Percentiles rank a stretch among this genome's conserved stretches.
phyloP scores from a whole-genome alignment of 2,888 invertebrate species.

The Campoplex capitator region DNA sequence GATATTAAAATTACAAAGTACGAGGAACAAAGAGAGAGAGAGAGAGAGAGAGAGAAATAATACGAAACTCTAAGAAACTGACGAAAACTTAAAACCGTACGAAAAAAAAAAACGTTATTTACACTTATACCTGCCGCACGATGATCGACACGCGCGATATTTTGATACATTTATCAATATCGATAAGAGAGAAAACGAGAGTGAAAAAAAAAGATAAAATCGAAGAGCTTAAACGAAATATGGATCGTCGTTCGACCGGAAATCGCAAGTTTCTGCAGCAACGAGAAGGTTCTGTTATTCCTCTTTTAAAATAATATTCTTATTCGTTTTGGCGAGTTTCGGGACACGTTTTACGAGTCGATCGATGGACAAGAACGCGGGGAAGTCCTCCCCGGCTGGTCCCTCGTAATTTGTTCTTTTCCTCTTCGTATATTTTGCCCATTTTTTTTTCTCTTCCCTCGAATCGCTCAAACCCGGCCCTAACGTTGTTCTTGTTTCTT shows the following conservation, averaged over 20 bases:
- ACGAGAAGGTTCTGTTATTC: constrained; percentile 47
- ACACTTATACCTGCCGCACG: constrained; percentile 51
- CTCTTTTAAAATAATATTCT: not conserved
- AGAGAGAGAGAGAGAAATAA: constrained; percentile 27
- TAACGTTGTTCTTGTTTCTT: constrained; percentile 24
- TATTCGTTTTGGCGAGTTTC: not conserved
- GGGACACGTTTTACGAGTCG: constrained; percentile 12
- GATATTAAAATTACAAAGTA: constrained; percentile 51
- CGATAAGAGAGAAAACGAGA: constrained; percentile 9
- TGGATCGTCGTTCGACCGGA: constrained; percentile 52
- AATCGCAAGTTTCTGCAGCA: constrained; percentile 52
- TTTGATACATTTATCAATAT: constrained; percentile 10
- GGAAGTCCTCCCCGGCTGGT: constrained; percentile 59
- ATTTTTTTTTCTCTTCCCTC: constrained; percentile 10
- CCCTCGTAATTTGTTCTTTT: constrained; percentile 37
- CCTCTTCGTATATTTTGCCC: not conserved
- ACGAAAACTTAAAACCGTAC: constrained; percentile 49
- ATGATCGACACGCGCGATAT: constrained; percentile 35
- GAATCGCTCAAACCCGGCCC: constrained; percentile 51
- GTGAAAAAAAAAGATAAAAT: constrained; percentile 32
- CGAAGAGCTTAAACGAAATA: constrained; percentile 21
- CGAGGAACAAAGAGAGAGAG: constrained; percentile 35
- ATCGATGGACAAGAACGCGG: constrained; percentile 36
- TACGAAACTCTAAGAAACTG: constrained; percentile 42
- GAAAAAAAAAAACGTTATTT: constrained; percentile 61